Base-by-base conservation (phyloP, 2,888 invertebrate species). In the Melikaiella ostensackeni region DNA sequence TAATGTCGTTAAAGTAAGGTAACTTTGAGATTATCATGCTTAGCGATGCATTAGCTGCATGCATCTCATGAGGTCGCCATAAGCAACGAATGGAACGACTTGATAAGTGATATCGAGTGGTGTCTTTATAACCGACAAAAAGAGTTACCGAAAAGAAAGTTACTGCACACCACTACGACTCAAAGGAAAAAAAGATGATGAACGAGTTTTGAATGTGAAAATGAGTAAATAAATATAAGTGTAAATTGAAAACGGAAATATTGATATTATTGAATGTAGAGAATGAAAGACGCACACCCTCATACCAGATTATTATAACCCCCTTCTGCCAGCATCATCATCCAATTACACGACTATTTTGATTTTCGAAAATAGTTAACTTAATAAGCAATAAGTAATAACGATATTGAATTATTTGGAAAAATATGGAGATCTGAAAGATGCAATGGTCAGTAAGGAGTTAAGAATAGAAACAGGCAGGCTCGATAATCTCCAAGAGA, bases 111-210 rank as follows among this genome's bases (percentile, higher is more conserved):
- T 79, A 59, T 55, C n/a, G 35, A 77, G 35, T 74, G 63, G 81
- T 80, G 79, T 80, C 75, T 81, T 80, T 74, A 73, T 77, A 75
- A 63, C 73, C 46, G 76, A 75, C 66, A 78, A 80, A 79, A 81
- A 76, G 73, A 76, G 75, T 75, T 50, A 79, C 73, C 77, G 81
- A 80, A 79, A 80, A 42, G 62, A 76, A 82, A 80, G n/a, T 21
- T 63, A 35, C 63, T 33, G 63, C 63, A 21, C 35, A 35, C 35
- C 21, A 63, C 63, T 63, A 66, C 76, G 57, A 77, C 74, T 57
- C 42, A 76, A 42, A 42, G 62, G 59, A 19, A 70, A 50, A 50
- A 66, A 75, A 61, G 13, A 35, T 33, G 57, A 55, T 46, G 21
- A 75, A 76, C 70, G 30, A 78, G 27, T 16, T 59, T 27, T 59